Percentiles rank a stretch among this genome's conserved stretches.
These are phyloP conservation scores for Acanthosepion esculentum DNA, from an alignment of 2,888 invertebrate species.

Conservation along the genomic window DNA sequence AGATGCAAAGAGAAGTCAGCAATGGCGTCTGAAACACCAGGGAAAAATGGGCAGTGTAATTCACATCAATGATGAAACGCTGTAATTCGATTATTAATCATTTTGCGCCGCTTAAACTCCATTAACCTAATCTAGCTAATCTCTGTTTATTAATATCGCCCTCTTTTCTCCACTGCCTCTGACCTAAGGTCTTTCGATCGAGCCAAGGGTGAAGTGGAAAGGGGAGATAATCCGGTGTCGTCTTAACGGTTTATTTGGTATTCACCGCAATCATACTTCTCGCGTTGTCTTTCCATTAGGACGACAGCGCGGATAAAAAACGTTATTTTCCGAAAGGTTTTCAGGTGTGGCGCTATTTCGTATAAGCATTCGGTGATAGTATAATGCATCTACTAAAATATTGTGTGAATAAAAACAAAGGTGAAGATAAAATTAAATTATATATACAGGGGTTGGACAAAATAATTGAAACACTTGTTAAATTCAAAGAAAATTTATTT, in stretches of 20 bases:
- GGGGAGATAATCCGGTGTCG: neutral
- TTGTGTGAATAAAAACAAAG: no score
- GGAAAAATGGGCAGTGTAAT: conserved; percentile 2
- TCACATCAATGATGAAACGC: neutral
- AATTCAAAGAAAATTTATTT: no score
- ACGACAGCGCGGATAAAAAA: no score
- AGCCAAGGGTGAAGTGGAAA: neutral
- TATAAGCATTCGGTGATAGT: no score
- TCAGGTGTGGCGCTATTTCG: no score
- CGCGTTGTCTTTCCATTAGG: no score
- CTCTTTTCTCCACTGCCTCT: neutral
- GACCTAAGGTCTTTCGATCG: neutral
- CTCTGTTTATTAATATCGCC: conserved; percentile 33
- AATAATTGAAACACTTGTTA: no score
- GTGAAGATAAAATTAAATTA: no score
- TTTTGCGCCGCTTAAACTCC: conserved; percentile 21
- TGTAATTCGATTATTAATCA: neutral
- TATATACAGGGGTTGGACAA: no score
- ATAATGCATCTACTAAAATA: no score
- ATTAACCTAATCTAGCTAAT: neutral
- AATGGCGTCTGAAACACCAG: neutral
- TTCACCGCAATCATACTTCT: no score
- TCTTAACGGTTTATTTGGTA: neutral
- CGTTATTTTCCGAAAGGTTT: no score
- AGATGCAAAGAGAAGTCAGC: neutral